Evolutionary conservation across 2,113 vertebrate genomes (phyloP).

Genomic region (Crotalus tigris): DNA sequence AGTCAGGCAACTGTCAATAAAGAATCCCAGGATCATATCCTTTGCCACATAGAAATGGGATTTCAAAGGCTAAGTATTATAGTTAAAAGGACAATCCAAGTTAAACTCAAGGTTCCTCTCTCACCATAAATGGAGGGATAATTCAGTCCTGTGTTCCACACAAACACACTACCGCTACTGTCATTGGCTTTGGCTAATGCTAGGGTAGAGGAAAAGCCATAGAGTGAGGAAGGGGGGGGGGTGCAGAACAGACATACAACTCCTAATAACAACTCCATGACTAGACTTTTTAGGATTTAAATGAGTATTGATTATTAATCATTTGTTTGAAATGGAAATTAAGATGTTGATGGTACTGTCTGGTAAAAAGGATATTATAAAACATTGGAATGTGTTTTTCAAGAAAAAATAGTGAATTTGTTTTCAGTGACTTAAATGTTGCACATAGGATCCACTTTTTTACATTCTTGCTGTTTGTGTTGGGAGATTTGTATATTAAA

Average conservation of each 20-base stretch:
- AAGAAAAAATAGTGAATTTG: background rate
- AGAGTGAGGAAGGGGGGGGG: background rate
- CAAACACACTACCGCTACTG: background rate
- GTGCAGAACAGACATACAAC: background rate
- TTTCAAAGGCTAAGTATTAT: background rate
- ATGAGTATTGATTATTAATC: background rate
- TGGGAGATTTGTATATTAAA: background rate
- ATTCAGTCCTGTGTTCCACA: background rate
- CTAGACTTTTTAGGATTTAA: background rate
- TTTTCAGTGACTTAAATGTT: background rate
- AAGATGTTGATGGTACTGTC: background rate
- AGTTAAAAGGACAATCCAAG: no score
- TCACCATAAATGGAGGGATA: background rate
- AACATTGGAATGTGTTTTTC: background rate
- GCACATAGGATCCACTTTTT: background rate
- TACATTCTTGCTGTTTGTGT: background rate
- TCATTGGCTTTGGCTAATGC: background rate
- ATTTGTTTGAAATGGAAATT: background rate
- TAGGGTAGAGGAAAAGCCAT: background rate
- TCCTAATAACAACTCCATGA: background rate
- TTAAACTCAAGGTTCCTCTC: background rate
- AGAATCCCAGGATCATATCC: background rate
- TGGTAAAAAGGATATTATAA: background rate
- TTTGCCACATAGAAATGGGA: background rate
- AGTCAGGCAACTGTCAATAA: background rate